Conservation (phyloP, 2,888 invertebrate genomes). For the Dryobota labecula region DNA sequence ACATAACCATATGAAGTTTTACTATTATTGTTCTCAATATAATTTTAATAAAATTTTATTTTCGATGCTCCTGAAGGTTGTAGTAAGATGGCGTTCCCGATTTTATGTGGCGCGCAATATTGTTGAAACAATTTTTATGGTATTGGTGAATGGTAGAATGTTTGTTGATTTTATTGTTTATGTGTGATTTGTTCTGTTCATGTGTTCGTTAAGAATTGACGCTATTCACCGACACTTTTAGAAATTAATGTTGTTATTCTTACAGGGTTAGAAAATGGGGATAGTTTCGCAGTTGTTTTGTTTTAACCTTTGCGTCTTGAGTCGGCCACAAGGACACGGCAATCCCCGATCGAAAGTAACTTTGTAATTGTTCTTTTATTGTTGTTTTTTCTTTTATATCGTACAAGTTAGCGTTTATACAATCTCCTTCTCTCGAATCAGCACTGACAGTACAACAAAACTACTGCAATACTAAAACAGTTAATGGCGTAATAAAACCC, state of each 20-base stretch:
- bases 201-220: not conserved
- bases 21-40: constrained; percentile 50
- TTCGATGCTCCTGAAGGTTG: constrained; percentile 14
- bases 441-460: too few species aligned
- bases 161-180: constrained; percentile 34
- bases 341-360: too few species aligned
- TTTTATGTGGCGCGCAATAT: constrained; percentile 43
- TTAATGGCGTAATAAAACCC: too few species aligned
- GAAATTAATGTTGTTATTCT: not conserved
- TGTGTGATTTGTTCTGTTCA: constrained; percentile 15
- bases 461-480: too few species aligned
- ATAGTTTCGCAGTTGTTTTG: too few species aligned
- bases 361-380: too few species aligned
- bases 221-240: not conserved
- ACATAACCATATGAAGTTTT: constrained; percentile 58
- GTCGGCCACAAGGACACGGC: too few species aligned
- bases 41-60: constrained; percentile 68
- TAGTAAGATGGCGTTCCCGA: constrained; percentile 13
- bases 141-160: constrained; percentile 25
- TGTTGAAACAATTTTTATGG: constrained; percentile 41
- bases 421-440: too few species aligned
- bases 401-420: too few species aligned
- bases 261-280: too few species aligned
- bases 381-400: too few species aligned
- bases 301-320: too few species aligned